phyloP scores from a whole-genome alignment of 2,797 vertebrate species.

The Ambastaia sidthimunki region DNA sequence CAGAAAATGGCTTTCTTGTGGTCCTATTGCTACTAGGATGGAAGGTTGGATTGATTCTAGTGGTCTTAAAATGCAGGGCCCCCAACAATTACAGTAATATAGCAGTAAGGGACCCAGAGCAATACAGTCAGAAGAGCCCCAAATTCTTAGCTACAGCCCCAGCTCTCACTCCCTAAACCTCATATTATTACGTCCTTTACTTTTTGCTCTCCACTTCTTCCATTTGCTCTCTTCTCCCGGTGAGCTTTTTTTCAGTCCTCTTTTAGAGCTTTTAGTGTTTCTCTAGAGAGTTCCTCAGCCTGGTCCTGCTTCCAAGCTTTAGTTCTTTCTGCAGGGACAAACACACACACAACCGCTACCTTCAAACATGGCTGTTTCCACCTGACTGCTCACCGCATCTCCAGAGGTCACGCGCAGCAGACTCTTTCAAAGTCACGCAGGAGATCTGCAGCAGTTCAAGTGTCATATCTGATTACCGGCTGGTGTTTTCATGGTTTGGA shows the following conservation, averaged over 20 bases:
- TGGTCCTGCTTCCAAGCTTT: conserved; percentile 49
- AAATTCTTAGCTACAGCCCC: conserved; percentile 66
- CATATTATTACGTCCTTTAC: conserved; percentile 24
- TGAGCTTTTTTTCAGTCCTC: conserved; percentile 47
- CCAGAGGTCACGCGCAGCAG: conserved; percentile 53
- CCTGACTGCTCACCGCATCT: conserved; percentile 32
- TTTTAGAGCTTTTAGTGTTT: conserved; percentile 61
- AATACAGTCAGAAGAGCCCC: conserved; percentile 14
- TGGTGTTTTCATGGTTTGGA: conserved; percentile 44
- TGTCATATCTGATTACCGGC: conserved; percentile 38
- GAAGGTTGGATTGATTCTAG: background rate
- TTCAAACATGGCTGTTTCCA: conserved; percentile 24
- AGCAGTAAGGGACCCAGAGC: background rate
- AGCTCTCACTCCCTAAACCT: conserved; percentile 32
- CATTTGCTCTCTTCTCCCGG: conserved; percentile 40
- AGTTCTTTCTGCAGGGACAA: conserved; percentile 42
- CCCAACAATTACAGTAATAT: background rate
- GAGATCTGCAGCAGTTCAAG: conserved; percentile 30
- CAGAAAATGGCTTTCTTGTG: conserved; percentile 59
- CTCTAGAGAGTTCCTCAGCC: conserved; percentile 52
- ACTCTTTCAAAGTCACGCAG: conserved; percentile 40
- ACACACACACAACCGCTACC: conserved; percentile 1
- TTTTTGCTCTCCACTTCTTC: conserved; percentile 28
- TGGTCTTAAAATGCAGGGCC: background rate
- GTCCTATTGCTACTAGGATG: too few relatives aligned